A percentile compares a stretch with the other conserved stretches of the same genome.
Conservation (phyloP, 2,113 vertebrate species). For the Corythornis madagascariensis region DNA sequence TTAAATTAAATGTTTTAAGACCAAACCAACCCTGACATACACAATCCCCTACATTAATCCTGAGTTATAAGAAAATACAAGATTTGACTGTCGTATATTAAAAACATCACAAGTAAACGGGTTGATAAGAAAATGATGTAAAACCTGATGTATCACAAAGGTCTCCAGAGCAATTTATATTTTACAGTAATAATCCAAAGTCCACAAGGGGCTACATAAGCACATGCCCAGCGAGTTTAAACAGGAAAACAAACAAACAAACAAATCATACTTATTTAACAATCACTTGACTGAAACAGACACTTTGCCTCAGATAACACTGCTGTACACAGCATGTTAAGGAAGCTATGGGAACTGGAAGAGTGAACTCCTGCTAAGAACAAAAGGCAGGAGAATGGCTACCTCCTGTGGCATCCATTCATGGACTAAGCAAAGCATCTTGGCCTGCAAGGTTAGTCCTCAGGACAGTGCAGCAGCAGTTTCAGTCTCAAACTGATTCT, state of each 20-base stretch:
- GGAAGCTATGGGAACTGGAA: background rate
- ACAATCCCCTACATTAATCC: background rate
- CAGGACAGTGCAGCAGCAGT: background rate
- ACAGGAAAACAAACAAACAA: background rate
- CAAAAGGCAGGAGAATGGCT: background rate
- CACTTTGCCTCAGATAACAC: background rate
- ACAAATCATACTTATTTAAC: background rate
- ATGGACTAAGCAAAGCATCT: background rate
- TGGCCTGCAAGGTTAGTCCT: background rate
- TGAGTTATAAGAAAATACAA: background rate
- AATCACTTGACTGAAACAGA: background rate
- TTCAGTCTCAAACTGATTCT: background rate
- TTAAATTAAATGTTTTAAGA: background rate
- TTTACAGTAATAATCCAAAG: background rate
- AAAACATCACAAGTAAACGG: background rate
- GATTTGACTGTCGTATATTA: background rate
- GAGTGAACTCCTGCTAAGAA: background rate
- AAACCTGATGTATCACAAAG: background rate
- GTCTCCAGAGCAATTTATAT: background rate
- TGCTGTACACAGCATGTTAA: accelerated
- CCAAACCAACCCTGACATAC: background rate
- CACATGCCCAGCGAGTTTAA: background rate
- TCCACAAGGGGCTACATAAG: background rate
- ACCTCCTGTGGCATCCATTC: background rate
- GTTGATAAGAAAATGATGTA: background rate